Evolutionary conservation across 92 coral and sea anemone species (phyloP), one percentile per base, ranked within the genome.

Genomic region (Palythoa caribaeorum): DNA sequence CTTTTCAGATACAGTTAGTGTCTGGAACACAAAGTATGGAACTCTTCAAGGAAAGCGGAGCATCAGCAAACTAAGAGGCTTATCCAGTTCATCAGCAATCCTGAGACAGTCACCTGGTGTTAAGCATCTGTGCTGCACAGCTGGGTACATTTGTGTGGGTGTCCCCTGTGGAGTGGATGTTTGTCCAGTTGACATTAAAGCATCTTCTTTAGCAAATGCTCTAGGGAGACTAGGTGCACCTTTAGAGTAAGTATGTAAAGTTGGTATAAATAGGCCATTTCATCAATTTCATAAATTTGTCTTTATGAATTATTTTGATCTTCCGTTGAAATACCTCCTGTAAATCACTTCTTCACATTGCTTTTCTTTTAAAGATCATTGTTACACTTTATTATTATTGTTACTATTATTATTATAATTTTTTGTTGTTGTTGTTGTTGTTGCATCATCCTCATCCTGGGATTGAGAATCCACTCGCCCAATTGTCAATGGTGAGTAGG

Each of bases 21-120:
- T 92, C 47, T 92, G 94, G 94, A 89, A 90, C 80, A 90, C 92
- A 15, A 95, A 90, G 83, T 95, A 91, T 93, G 98, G 98, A 11
- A 95, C 98, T 0, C 83, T 87, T 48, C 98, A 95, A 89, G 92
- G 92, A 60, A 40, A 88, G 59, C 89, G 87, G 72, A 78, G 84
- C 28, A 75, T 95, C 36, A 89, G 86, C 62, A 93, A 90, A 39
- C 74, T 90, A 15, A 80, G 75, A 76, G 83, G 78, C 47, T 71
- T 55, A 36, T 87, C 87, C 73, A 59, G 85, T 51, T 72, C 88
- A 20, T n/a, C 92, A 44, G 73, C 88, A 51, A 44, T 77, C 60
- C 76, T 55, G 47, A 76, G 53, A 6, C 77, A 71, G 66, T 69
- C 93, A 52, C 35, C 83, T 59, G 94, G 97, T 21, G 90, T 92